Conservation (phyloP, 2,113 vertebrate species). For the Alethe diademata region DNA sequence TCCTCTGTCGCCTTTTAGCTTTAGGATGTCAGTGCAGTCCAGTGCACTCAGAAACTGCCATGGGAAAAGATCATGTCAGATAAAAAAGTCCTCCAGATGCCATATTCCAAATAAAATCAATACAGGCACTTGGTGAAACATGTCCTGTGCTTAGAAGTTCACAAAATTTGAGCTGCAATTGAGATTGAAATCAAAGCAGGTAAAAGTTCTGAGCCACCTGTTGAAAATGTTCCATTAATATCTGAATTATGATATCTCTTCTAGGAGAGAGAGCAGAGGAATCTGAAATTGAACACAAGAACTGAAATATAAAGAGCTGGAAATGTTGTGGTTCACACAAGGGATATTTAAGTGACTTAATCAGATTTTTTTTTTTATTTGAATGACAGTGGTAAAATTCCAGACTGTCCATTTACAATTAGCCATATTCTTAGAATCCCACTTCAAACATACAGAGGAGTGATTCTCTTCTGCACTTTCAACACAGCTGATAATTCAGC, state of each 20-base stretch:
- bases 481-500: background rate
- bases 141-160: background rate
- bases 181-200: background rate
- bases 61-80: background rate
- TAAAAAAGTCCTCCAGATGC: background rate
- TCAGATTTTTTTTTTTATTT: background rate
- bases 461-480: background rate
- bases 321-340: background rate
- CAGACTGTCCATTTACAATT: background rate
- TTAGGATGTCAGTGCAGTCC: background rate
- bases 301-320: background rate
- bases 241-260: background rate
- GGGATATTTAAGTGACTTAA: background rate
- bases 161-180: background rate
- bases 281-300: background rate
- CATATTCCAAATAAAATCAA: background rate
- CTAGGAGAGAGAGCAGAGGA: background rate
- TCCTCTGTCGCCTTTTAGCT: background rate
- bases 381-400: background rate
- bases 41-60: background rate
- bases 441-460: background rate
- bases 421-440: background rate
- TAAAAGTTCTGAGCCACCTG: background rate
- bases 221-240: background rate
- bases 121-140: background rate